phyloP scores from a whole-genome alignment of 1,140 invertebrate species.

The Zeugodacus cucurbitae region DNA sequence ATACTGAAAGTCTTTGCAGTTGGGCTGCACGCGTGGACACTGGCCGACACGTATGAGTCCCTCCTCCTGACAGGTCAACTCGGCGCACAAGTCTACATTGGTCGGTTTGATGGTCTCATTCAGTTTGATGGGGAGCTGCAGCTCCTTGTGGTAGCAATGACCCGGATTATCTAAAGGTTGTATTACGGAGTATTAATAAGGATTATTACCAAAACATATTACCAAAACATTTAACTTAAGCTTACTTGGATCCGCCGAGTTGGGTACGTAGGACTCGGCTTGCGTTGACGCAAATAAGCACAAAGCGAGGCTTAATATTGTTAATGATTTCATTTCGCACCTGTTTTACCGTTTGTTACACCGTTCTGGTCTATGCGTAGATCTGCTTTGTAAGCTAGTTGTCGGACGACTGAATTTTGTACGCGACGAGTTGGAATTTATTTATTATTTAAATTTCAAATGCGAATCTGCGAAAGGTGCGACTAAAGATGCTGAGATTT shows the following conservation, averaged over 20 bases:
- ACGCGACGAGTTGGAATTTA: too few species aligned
- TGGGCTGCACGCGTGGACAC: slow-evolving; percentile 39
- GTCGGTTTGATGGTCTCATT: slow-evolving; percentile 47
- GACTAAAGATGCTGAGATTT: not conserved
- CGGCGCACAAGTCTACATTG: slow-evolving; percentile 47
- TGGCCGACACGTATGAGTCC: slow-evolving; percentile 53
- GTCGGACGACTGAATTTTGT: not conserved
- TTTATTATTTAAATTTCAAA: not conserved
- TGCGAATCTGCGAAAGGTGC: not conserved
- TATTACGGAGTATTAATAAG: not conserved
- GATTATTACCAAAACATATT: not conserved
- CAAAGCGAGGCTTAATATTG: not conserved
- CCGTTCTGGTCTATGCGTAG: not conserved
- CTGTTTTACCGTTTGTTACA: not conserved
- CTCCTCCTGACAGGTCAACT: slow-evolving; percentile 52
- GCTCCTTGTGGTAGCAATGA: slow-evolving; percentile 55
- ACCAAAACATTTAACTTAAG: not conserved
- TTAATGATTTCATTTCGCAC: not conserved
- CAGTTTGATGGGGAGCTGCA: slow-evolving; percentile 49
- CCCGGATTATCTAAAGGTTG: slow-evolving; percentile 41
- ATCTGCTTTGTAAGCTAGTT: not conserved
- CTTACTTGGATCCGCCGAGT: slow-evolving; percentile 12
- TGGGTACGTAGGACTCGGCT: not conserved
- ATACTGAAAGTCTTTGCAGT: not conserved
- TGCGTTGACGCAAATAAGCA: not conserved